These are phyloP conservation scores for Pimephales promelas DNA, from an alignment of 2,113 vertebrate species.

Conservation along the genomic window DNA sequence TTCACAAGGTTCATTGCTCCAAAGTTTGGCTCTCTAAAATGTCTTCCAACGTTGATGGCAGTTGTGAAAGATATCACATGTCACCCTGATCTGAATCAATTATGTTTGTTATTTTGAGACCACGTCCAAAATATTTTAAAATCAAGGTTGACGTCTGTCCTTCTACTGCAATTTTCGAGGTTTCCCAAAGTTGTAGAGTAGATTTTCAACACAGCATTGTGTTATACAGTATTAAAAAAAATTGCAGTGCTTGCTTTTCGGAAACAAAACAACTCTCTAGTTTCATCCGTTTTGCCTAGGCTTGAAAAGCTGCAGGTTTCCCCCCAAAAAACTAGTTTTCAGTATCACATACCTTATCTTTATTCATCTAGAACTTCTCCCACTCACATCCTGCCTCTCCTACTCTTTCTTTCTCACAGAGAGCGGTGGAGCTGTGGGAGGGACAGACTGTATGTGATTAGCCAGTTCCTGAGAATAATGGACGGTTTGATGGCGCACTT, in stretches of 20 bases:
- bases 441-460: not conserved
- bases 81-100: not conserved
- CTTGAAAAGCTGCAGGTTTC: no score
- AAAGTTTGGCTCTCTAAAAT: not conserved
- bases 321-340: no score
- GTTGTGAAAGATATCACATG: not conserved
- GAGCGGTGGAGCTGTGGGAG: not conserved
- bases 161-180: not conserved
- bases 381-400: not conserved
- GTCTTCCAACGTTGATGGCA: not conserved
- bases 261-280: not conserved
- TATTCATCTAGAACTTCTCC: conserved; percentile 9
- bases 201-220: no score
- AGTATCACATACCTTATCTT: not conserved
- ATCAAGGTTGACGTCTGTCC: not conserved
- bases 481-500: not conserved
- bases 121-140: no score
- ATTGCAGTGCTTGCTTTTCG: no score
- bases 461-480: not conserved
- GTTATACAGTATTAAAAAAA: not conserved
- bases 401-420: not conserved
- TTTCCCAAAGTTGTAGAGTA: not conserved
- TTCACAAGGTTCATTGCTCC: not conserved
- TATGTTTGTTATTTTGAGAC: no score
- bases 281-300: not conserved